Conservation (phyloP, 2,797 vertebrate species). For the Mus spretus region DNA sequence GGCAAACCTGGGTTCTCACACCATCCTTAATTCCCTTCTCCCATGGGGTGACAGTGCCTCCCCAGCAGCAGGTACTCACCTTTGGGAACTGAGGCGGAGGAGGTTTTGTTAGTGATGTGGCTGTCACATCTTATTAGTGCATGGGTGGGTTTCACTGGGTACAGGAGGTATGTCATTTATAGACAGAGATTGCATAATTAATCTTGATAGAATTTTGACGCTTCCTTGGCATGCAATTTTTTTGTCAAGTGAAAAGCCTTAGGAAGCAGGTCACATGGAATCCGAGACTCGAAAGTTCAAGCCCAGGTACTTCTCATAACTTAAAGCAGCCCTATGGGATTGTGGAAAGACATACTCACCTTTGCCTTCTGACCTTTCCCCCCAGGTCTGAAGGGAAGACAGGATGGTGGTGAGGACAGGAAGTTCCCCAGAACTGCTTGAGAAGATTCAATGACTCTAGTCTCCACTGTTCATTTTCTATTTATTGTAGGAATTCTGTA, state of each 20-base stretch:
- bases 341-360: background rate
- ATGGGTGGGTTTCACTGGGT: slow-evolving; percentile 61
- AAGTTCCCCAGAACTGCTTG: background rate
- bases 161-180: slow-evolving; percentile 79
- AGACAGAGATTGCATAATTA: slow-evolving; percentile 81
- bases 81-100: slow-evolving; percentile 55
- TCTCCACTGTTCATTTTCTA: background rate
- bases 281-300: slow-evolving; percentile 68
- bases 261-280: slow-evolving; percentile 71
- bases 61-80: slow-evolving; percentile 62
- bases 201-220: slow-evolving; percentile 67
- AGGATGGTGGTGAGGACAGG: background rate
- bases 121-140: slow-evolving; percentile 59
- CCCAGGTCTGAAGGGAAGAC: background rate
- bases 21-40: background rate
- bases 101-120: slow-evolving; percentile 72
- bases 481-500: background rate
- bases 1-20: background rate
- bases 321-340: background rate
- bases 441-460: background rate
- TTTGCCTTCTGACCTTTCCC: slow-evolving; percentile 9
- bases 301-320: slow-evolving; percentile 22
- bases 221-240: slow-evolving; percentile 77
- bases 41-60: slow-evolving; percentile 23
- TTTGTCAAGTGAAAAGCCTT: slow-evolving; percentile 50